Conservation (phyloP, 2,888 invertebrate species). For the Mesorhabditis spiculigera region DNA sequence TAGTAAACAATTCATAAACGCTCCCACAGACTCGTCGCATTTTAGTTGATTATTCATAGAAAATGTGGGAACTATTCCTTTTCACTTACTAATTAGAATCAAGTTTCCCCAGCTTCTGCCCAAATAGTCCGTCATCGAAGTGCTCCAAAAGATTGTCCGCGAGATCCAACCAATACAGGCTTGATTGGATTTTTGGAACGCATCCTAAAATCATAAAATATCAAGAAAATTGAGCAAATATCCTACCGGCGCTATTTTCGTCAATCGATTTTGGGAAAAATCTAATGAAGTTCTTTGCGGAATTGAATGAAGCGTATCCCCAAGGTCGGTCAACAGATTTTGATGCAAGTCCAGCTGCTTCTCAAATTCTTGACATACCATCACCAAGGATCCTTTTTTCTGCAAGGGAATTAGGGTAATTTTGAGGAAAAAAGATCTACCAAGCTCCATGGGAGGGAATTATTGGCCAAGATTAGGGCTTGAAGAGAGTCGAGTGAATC, state of each 20-base stretch:
- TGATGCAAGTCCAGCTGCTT: constrained; percentile 56
- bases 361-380: constrained; percentile 72
- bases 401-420: constrained; percentile 15
- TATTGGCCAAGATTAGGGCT: constrained; percentile 74
- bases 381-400: constrained; percentile 55
- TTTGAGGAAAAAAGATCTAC: constrained; percentile 20
- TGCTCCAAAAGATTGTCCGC: constrained; percentile 43
- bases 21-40: constrained; percentile 51
- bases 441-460: constrained; percentile 74
- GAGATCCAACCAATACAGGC: constrained; percentile 54
- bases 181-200: constrained; percentile 38
- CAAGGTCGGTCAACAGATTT: constrained; percentile 39
- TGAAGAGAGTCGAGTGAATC: constrained; percentile 68
- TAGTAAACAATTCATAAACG: constrained; percentile 44
- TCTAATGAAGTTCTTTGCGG: constrained; percentile 46
- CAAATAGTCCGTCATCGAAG: constrained; percentile 44
- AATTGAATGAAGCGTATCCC: constrained; percentile 38
- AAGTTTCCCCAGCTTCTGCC: constrained; percentile 24
- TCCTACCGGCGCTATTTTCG: constrained; percentile 66
- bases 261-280: constrained; percentile 70
- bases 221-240: not conserved
- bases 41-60: constrained; percentile 49
- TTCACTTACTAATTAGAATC: not conserved
- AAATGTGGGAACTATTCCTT: constrained; percentile 45
- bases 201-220: constrained; percentile 20